These are phyloP conservation scores for Dryococelus australis DNA, from an alignment of 2,888 invertebrate genomes.

Conservation along the genomic window DNA sequence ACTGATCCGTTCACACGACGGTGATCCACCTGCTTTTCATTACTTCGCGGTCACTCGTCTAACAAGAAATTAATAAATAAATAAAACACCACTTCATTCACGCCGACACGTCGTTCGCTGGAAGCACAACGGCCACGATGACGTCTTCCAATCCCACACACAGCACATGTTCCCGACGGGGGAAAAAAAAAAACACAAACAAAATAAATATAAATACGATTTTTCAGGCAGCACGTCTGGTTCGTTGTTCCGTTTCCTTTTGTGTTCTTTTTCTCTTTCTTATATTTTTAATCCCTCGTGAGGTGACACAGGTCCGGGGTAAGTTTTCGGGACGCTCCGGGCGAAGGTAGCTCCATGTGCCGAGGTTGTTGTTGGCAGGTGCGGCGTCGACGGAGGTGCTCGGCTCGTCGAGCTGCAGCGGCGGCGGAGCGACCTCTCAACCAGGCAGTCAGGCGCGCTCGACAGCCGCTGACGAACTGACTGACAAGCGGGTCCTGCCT, in stretches of 20 bases:
- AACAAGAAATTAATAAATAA: no score
- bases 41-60: background rate
- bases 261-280: no score
- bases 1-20: background rate
- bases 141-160: background rate
- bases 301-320: background rate
- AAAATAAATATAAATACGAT: background rate
- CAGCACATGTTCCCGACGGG: conserved; percentile 8
- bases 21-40: background rate
- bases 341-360: background rate
- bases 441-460: conserved; percentile 36
- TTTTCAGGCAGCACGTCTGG: background rate
- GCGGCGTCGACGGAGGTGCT: background rate
- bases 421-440: background rate
- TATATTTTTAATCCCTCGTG: background rate
- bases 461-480: conserved; percentile 42
- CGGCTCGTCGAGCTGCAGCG: background rate
- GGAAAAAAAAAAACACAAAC: conserved; percentile 6
- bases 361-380: background rate
- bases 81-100: background rate
- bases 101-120: background rate
- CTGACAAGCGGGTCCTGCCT: conserved; percentile 39
- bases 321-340: background rate
- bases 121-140: background rate
- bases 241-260: background rate